Base-by-base conservation (phyloP, 1,140 invertebrate genomes). In the Zaprionus davidi region DNA sequence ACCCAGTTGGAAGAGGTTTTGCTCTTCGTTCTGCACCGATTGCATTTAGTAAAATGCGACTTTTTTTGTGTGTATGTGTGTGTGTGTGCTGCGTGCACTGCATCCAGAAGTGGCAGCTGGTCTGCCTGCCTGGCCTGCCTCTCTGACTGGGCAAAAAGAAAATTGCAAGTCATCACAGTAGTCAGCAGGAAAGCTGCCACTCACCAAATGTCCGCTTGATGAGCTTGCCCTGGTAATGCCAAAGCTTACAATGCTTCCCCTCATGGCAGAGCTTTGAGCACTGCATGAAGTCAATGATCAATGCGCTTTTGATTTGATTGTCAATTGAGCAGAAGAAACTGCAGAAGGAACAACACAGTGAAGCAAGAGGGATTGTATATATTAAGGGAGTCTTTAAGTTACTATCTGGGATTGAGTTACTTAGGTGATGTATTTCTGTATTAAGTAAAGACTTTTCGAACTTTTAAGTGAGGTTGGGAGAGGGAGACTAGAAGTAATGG, bases 81-180 rank as follows among this genome's bases (percentile, higher is more conserved):
- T 34, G 24, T 20, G n/a, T 41, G 2, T 41, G 36, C 13, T 15
- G 55, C 41, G 24, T 49, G 67, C 55, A 46, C 28, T 70, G 58
- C 46, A 36, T 71, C 59, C 68, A 56, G 38, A 66, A 72, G 57
- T 64, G 55, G 64, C 56, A 68, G 41, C 20, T 58, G 36, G 26
- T 31, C 38, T 15, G 38, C 2, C 38, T 6, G 12, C 7, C 49
- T 46, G 44, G 17, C 7, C 17, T 13, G 20, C n/a, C 1, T 28
- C 26, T 28, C 26, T 28, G 26, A 28, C 26, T 34, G 31, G 31
- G 31, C 49, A 22, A 22, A 24, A 53, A 49, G n/a, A 44, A 51
- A 64, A 71, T 41, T 59, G 60, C 68, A 76, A 71, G 60, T 64
- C 60, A 76, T 22, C 20, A 34, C 24, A 20, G 55, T 31, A 51